Conservation (phyloP, 2,797 vertebrate species). For the Sebastolobus alascanus region DNA sequence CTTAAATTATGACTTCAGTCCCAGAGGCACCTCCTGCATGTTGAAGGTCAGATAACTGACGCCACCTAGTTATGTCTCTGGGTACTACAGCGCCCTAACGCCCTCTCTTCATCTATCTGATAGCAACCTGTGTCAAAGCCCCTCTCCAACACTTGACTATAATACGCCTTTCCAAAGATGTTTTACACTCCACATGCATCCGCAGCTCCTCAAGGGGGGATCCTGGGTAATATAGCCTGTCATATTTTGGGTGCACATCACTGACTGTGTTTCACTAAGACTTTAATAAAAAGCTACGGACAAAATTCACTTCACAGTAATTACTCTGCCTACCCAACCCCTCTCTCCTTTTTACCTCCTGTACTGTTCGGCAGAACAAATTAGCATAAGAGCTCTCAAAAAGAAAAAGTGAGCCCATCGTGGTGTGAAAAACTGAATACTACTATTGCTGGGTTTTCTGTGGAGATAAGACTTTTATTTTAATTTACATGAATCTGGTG, state of each 20-base stretch:
- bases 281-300: conserved; percentile 68
- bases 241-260: conserved; percentile 68
- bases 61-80: conserved; percentile 68
- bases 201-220: conserved; percentile 45
- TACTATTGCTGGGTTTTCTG: not conserved
- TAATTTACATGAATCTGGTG: conserved; percentile 2
- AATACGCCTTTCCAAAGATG: conserved; percentile 69
- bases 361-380: conserved; percentile 7
- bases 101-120: conserved; percentile 62
- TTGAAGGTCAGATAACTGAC: conserved; percentile 71
- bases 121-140: conserved; percentile 50
- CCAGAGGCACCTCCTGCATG: conserved; percentile 47
- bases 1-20: conserved; percentile 58
- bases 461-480: conserved; percentile 9
- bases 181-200: conserved; percentile 63
- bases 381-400: conserved; percentile 17
- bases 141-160: conserved; percentile 46
- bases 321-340: conserved; percentile 55
- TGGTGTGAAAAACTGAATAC: conserved; percentile 8
- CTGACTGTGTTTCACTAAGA: conserved; percentile 60
- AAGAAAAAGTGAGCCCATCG: conserved; percentile 12
- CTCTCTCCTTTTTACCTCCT: conserved; percentile 42
- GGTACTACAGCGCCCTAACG: conserved; percentile 63
- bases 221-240: conserved; percentile 64
- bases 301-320: conserved; percentile 68